These are phyloP conservation scores for Chaetorhynchus papuensis DNA, from an alignment of 2,113 vertebrate species.

Conservation along the genomic window DNA sequence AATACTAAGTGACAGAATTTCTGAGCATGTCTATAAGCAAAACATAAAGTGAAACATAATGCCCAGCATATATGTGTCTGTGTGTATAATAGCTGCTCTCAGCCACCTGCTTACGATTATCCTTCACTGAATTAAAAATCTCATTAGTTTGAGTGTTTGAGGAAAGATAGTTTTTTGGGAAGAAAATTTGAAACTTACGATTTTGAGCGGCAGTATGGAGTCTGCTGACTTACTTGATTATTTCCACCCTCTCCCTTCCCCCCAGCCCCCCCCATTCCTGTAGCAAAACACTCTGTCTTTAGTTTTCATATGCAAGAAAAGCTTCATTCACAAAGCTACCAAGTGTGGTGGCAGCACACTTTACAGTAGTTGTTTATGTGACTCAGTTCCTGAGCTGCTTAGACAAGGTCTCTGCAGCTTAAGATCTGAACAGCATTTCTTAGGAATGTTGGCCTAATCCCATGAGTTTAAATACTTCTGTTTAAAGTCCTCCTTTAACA, in stretches of 20 bases:
- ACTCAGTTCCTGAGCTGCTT: slow-evolving; percentile 14
- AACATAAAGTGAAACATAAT: neutral
- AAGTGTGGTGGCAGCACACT: neutral
- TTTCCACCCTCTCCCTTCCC: neutral
- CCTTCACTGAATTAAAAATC: neutral
- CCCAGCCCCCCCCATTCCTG: rapidly evolving
- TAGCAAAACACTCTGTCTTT: neutral
- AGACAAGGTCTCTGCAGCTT: neutral
- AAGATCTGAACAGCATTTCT: neutral
- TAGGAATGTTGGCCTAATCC: slow-evolving; percentile 5
- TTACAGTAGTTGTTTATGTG: slow-evolving; percentile 1
- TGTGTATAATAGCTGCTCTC: neutral
- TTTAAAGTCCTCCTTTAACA: slow-evolving; percentile 11
- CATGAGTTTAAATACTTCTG: slow-evolving; percentile 8
- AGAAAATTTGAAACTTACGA: neutral
- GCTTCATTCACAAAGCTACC: neutral
- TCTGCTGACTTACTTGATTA: neutral
- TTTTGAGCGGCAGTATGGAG: neutral
- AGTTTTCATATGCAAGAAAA: neutral
- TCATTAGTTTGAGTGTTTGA: neutral
- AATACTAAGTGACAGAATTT: neutral
- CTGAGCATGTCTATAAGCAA: neutral
- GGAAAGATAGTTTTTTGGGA: neutral
- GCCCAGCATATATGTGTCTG: neutral
- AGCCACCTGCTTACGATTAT: neutral